A percentile compares a stretch with the other conserved stretches of the same genome.
Evolutionary conservation across 2,113 vertebrate genomes (phyloP).

Genomic region (Abramis brama): DNA sequence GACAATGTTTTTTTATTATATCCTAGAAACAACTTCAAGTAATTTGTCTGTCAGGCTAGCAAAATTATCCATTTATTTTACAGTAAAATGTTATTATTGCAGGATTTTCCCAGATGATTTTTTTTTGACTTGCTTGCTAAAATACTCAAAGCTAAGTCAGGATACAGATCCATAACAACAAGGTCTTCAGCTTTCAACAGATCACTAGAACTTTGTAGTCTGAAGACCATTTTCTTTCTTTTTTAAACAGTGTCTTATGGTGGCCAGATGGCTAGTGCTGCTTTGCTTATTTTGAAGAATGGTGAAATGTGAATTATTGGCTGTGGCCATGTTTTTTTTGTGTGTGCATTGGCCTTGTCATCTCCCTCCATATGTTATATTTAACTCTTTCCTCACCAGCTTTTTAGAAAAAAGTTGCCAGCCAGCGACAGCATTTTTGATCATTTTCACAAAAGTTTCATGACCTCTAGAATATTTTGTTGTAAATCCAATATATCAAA

Average conservation of each 20-base stretch:
- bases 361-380: conserved; percentile 30
- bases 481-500: too few species aligned
- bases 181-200: conserved; percentile 39
- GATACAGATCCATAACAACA: conserved; percentile 43
- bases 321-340: conserved; percentile 5
- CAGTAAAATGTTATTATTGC: background rate
- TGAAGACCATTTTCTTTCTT: conserved; percentile 36
- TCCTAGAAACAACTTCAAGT: background rate
- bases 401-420: too few species aligned
- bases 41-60: background rate
- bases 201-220: conserved; percentile 30
- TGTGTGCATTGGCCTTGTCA: background rate
- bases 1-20: too few species aligned
- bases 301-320: conserved; percentile 55
- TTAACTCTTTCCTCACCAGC: too few species aligned
- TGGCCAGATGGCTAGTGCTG: conserved; percentile 59
- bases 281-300: conserved; percentile 57
- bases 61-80: conserved; percentile 26
- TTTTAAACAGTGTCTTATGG: conserved; percentile 49
- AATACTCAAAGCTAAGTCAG: conserved; percentile 45
- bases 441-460: too few species aligned
- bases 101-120: background rate
- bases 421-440: too few species aligned
- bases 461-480: too few species aligned
- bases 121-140: background rate